Conservation (phyloP, 2,797 vertebrate genomes). For the Danio jaintianensis region DNA sequence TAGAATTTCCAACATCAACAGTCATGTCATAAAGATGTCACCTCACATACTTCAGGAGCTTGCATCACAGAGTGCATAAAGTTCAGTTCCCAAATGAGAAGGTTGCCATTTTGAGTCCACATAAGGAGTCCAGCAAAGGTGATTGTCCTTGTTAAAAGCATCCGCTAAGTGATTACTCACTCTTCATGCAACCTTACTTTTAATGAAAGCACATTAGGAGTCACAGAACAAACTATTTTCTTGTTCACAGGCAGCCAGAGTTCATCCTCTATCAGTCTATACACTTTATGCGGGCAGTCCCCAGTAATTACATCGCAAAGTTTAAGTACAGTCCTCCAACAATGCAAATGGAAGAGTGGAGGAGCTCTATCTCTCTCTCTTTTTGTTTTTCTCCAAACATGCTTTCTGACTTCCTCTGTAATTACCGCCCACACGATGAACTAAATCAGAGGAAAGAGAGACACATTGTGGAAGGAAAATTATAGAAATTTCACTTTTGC, state of each 20-base stretch:
- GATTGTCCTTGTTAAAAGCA: not conserved
- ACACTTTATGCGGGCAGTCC: constrained; percentile 8
- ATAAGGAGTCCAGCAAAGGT: not conserved
- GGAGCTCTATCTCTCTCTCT: constrained; percentile 11
- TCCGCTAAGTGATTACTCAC: constrained; percentile 8
- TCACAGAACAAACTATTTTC: constrained; percentile 29
- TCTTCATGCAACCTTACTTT: not conserved
- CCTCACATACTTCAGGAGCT: not conserved
- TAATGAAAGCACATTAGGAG: constrained; percentile 13
- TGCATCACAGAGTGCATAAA: not conserved
- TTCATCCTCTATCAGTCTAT: constrained; percentile 26
- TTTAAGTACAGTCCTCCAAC: constrained; percentile 36
- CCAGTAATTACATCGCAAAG: constrained; percentile 34
- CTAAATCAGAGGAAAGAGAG: not conserved
- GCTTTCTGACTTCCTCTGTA: constrained; percentile 37
- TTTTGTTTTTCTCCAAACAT: constrained; percentile 42
- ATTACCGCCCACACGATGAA: constrained; percentile 38
- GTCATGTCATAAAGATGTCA: not conserved
- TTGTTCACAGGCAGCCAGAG: constrained; percentile 13
- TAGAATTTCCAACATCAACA: too few species aligned
- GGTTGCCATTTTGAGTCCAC: not conserved
- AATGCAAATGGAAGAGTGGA: constrained; percentile 29
- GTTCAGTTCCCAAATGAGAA: not conserved
- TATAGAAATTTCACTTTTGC: not conserved
- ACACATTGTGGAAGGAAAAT: not conserved